Evolutionary conservation across 2,113 vertebrate species (phyloP), one percentile per base, ranked within the genome.

Genomic region (Acanthochromis polyacanthus): DNA sequence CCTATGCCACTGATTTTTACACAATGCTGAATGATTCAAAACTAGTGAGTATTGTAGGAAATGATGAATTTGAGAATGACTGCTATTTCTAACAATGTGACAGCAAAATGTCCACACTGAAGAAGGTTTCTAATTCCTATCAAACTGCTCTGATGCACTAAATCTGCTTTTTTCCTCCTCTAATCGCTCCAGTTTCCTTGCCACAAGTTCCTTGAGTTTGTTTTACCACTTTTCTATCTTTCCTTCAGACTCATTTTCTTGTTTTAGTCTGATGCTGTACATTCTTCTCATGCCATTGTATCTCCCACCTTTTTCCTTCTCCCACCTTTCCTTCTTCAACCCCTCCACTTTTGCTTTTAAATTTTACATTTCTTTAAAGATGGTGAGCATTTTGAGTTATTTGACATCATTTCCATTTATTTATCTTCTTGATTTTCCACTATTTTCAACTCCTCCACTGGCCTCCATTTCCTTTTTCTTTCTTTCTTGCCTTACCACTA

Each of bases 301-400:
- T 60, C 69, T 70, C 67, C 67, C n/a, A 40, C 68, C 79, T 32
- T 25, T 80, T 46, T 63, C 66, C 81, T 82, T 56, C 46, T 77
- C 38, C 58, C 28, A 56, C 68, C 32, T 75, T 62, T 69, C 51
- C 74, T 77, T 48, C 58, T 71, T 15, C 1, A 62, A 75, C 55
- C 38, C 68, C 66, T 71, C 25, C 8, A 30, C 52, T 46, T 45
- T 51, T 22, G 17, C 40, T 75, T 55, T 62, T 23, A 2, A 25
- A 9, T 60, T 71, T 40, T 61, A 0, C 69, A 61, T 68, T 46
- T 78, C 2, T 74, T 10, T 72, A 55, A 69, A 92, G 92, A 92
- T 88, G 92, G 90, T 92, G 84, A 90, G 86, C 81, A 32, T 74
- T 85, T 84, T 68, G 1, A 72, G 62, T 87, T 72, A 10, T 20